Evolutionary conservation across 2,888 invertebrate species (phyloP).

Genomic region (Bombyx huttoni): DNA sequence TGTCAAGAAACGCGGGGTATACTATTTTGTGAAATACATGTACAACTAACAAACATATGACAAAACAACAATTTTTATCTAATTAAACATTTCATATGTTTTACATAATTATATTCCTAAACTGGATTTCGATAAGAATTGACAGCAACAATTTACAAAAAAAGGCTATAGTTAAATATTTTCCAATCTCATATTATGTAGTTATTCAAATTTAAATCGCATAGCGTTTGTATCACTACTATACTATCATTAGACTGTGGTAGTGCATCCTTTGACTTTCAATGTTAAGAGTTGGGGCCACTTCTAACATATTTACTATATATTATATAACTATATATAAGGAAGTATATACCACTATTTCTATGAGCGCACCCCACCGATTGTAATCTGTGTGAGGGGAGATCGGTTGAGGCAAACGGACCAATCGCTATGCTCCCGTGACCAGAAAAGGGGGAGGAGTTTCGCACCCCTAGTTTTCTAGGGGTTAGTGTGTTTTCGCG

Average conservation of each 20-base stretch:
- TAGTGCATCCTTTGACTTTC: constrained; percentile 16
- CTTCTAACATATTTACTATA: constrained; percentile 42
- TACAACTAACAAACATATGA: too few species aligned
- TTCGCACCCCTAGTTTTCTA: constrained; percentile 74
- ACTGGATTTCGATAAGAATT: too few species aligned
- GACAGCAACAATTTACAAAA: too few species aligned
- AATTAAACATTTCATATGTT: too few species aligned
- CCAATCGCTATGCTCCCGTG: constrained; percentile 69
- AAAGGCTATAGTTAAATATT: too few species aligned
- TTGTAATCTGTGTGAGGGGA: constrained; percentile 70
- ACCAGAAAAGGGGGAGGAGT: constrained; percentile 72
- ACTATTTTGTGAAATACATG: too few species aligned
- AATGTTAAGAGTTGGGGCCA: constrained; percentile 59
- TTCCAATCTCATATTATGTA: too few species aligned
- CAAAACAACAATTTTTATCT: too few species aligned
- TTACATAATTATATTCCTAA: too few species aligned
- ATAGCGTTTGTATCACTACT: neutral
- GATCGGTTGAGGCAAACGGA: constrained; percentile 57
- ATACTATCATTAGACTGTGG: neutral
- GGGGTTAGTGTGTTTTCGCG: constrained; percentile 73
- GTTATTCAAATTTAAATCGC: too few species aligned
- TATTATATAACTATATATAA: constrained; percentile 50
- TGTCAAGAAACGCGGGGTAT: too few species aligned
- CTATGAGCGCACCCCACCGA: constrained; percentile 71
- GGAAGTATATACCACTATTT: constrained; percentile 61